Percentiles rank a stretch among this genome's conserved stretches.
Evolutionary conservation across 1,140 invertebrate species (phyloP).

Genomic region (Ganaspis sp.): DNA sequence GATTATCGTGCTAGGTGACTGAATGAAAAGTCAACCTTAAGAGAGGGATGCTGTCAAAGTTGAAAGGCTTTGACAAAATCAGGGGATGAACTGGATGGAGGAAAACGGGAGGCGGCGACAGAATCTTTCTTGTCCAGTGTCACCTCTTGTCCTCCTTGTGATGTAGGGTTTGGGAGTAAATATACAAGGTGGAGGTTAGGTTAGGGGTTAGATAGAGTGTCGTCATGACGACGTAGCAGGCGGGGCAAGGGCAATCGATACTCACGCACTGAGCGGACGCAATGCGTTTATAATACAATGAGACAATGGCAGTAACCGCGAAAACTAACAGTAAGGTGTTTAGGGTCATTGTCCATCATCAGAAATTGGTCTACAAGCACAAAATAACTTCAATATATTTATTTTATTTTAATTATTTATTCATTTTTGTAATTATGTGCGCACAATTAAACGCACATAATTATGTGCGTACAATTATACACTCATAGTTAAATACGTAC

Average conservation of each 20-base stretch:
- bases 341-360: conserved; percentile 8
- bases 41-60: neutral
- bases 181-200: conserved; percentile 69
- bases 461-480: too few species aligned
- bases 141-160: conserved; percentile 45
- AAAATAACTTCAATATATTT: too few species aligned
- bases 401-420: too few species aligned
- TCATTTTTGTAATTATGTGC: too few species aligned
- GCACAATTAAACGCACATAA: too few species aligned
- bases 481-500: too few species aligned
- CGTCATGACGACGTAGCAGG: conserved; percentile 76
- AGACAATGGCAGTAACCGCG: conserved; percentile 68
- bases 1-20: neutral
- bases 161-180: conserved; percentile 53
- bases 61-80: neutral
- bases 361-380: neutral
- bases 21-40: conserved; percentile 13
- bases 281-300: conserved; percentile 73
- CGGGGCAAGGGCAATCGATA: conserved; percentile 75
- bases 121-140: conserved; percentile 41
- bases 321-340: conserved; percentile 56
- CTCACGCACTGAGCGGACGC: conserved; percentile 67
- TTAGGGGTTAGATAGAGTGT: conserved; percentile 73
- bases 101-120: conserved; percentile 31
- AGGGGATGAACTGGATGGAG: conserved; percentile 17